Evolutionary conservation across 2,113 vertebrate species (phyloP), one percentile per base, ranked within the genome.

Genomic region (Zingel zingel): DNA sequence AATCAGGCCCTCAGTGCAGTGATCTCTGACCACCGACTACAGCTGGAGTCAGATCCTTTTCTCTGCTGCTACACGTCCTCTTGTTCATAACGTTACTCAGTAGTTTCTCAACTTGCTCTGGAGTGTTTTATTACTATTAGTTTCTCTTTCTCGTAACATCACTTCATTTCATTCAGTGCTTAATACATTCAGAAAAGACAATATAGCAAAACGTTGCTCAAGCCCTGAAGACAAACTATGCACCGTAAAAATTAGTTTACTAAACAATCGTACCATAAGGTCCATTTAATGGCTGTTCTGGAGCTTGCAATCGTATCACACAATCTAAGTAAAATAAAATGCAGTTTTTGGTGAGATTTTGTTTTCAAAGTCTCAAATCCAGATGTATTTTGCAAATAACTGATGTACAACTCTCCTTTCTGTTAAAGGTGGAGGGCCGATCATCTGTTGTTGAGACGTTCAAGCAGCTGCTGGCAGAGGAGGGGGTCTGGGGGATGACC

Each of bases 381-480:
- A 45, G 14, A 65, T 47, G 15, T 15, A 13, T 63, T 61, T 61
- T 19, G 2, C 43, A 30, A 21, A 13, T 30, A 74, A 47, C 23
- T 50, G 30, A 23, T 71, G 23, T 45, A 53, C 50, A 27, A 2
- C 8, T n/a, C 21, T 15, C 10, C 13, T n/a, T 48, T 85, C 13
- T 59, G 47, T n/a, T 16, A 56, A 84, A 99, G 98, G 98, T 99
- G 79, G 97, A 98, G 93, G 98, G 98, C 63, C 96, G 96, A 48
- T 96, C 91, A 3, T 99, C 98, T 19, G 96, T 99, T 71, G 88
- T 96, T 0, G 94, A 96, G 87, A 99, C 98, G 0, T 98, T 99
- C 94, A 96, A 92, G 83, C 97, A 98, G 94, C 96, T 99, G 33
- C 82, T 99, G 87, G 96, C 94, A 0, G 98, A 99, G 84, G 98